Percentiles rank a stretch among this genome's conserved stretches.
These are phyloP conservation scores for Shinisaurus crocodilurus DNA, from an alignment of 2,113 vertebrate genomes.

Conservation along the genomic window DNA sequence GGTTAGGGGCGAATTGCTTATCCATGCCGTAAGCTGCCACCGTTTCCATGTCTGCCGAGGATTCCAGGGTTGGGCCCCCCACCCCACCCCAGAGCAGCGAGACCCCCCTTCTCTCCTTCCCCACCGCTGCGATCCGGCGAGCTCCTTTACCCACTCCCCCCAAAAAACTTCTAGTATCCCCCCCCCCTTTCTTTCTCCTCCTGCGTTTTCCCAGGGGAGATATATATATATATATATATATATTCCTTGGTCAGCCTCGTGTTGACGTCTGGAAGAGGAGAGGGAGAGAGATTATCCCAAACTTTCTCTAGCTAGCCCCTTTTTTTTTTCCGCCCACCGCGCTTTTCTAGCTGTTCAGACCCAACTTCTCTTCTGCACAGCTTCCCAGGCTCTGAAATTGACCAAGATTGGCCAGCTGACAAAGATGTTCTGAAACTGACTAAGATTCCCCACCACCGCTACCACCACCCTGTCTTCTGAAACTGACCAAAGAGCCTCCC, in stretches of 20 bases:
- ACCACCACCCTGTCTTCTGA: constrained; percentile 68
- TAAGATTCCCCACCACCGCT: constrained; percentile 47
- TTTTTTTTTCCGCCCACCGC: no score
- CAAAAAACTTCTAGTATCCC: background rate
- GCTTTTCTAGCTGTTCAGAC: no score
- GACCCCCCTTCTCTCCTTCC: background rate
- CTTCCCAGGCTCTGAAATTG: background rate
- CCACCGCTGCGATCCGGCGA: background rate
- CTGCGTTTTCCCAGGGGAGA: background rate
- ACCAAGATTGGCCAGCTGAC: background rate
- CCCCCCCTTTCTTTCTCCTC: background rate
- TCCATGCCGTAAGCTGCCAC: constrained; percentile 75
- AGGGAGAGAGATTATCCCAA: constrained; percentile 50
- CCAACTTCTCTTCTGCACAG: background rate
- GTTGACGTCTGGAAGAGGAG: constrained; percentile 72
- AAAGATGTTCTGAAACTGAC: constrained; percentile 60
- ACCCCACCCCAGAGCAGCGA: background rate
- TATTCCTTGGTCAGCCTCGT: constrained; percentile 61
- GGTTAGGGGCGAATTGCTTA: constrained; percentile 71
- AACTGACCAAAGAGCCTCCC: constrained; percentile 57
- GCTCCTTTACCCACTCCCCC: background rate
- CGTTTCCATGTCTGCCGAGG: constrained; percentile 75
- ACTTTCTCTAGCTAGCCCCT: constrained; percentile 23
- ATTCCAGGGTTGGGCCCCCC: constrained; percentile 36
- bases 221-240: background rate